Base-by-base conservation (phyloP, 1,140 invertebrate genomes). In the Saxidomus purpurata region DNA sequence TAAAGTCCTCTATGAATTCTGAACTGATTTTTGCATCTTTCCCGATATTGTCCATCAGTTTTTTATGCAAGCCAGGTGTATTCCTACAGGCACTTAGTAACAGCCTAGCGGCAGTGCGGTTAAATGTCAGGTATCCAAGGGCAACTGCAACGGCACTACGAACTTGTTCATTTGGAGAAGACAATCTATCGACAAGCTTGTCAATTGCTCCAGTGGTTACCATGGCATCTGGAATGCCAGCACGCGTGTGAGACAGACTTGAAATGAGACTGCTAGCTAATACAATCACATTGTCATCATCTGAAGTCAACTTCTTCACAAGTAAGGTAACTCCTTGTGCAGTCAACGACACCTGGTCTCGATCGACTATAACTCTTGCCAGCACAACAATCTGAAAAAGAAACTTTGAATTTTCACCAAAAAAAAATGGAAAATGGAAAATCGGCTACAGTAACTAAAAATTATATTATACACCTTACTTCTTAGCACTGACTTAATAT, bases 211-310 rank as follows among this genome's bases (percentile, higher is more conserved):
- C 95, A 8, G 92, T 91, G 15, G 95, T 95, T 36, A 95, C 92
- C 94, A 96, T 96, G 55, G 95, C 95, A 89, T 96, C 96, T 34
- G 95, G 93, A 43, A 96, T 95, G 19, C 96, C 96, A 34, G 96
- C 94, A 34, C 95, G 87, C 0, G 95, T 96, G 89, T 96, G 96
- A 2, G 95, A 94, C 22, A 96, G 90, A 91, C 94, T 95, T 19
- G 95, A 94, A 36, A 96, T 88, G 0, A 95, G 92, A 89, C 95
- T 95, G 28, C 94, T 94, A 79, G 94, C 92, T 11, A 95, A 52
- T 19, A 95, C 94, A 4, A 95, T 84, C 22, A 93, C 93, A 88
- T 95, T 94, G 71, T 95, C 93, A 59, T 95, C 93, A 1, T 89
- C 38, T 11, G 94, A 93, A 6, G 87, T 40, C 0, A 96, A 69